A percentile compares a stretch with the other conserved stretches of the same genome.
phyloP scores from a whole-genome alignment of 1,140 invertebrate species.

The Lysiphlebus fabarum region DNA sequence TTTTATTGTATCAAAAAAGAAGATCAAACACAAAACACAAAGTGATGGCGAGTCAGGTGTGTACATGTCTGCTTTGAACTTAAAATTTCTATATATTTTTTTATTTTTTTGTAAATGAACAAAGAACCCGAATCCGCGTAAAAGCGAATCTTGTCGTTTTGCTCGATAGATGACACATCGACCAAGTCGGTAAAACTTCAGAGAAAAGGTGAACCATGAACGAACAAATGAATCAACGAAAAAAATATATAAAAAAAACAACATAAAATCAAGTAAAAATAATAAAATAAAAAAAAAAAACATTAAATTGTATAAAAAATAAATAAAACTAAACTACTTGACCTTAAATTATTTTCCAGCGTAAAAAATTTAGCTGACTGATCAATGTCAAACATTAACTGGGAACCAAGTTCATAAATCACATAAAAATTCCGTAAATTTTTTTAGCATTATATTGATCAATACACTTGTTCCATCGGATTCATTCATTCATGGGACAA shows the following conservation, averaged over 20 bases:
- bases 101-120: conserved; percentile 29
- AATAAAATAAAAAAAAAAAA: conserved; percentile 1
- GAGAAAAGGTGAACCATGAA: conserved; percentile 23
- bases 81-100: neutral
- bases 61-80: neutral
- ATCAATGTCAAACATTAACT: too few species aligned
- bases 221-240: conserved; percentile 5
- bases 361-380: too few species aligned
- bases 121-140: conserved; percentile 50
- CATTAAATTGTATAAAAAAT: neutral
- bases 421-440: conserved; percentile 7
- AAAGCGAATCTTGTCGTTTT: conserved; percentile 38
- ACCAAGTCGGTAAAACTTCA: conserved; percentile 43
- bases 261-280: conserved; percentile 6
- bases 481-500: conserved; percentile 1
- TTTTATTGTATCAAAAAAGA: neutral
- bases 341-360: too few species aligned
- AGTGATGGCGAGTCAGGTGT: conserved; percentile 8
- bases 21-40: neutral
- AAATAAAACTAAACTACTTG: too few species aligned
- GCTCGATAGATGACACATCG: conserved; percentile 39
- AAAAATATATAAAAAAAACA: conserved; percentile 4
- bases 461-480: conserved; percentile 9
- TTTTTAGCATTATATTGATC: neutral
- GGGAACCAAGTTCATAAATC: conserved; percentile 4